Evolutionary conservation across 2,888 invertebrate species (phyloP).

Genomic region (Dione juno): DNA sequence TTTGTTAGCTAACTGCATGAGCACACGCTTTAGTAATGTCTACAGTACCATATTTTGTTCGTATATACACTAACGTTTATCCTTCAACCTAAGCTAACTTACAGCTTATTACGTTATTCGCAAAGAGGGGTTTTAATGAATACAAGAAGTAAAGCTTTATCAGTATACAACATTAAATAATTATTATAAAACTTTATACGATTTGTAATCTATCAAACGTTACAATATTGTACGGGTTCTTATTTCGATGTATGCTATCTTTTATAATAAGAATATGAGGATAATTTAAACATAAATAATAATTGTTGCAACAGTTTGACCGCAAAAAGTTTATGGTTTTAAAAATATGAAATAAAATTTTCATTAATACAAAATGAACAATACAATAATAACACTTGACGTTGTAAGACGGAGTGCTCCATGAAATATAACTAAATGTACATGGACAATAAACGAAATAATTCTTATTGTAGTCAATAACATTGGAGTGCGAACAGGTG

Average conservation of each 20-base stretch:
- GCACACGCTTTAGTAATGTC: constrained; percentile 39
- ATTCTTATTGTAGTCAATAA: constrained; percentile 43
- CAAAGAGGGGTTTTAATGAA: constrained; percentile 35
- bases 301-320: too few species aligned
- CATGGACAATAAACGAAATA: constrained; percentile 25
- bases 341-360: too few species aligned
- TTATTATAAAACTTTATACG: constrained; percentile 36
- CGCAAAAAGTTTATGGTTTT: too few species aligned
- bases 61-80: constrained; percentile 37
- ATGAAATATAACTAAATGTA: constrained; percentile 23
- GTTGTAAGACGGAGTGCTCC: not conserved
- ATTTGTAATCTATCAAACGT: constrained; percentile 30
- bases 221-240: constrained; percentile 23
- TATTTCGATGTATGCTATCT: constrained; percentile 15
- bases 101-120: constrained; percentile 37
- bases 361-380: not conserved
- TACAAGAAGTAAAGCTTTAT: constrained; percentile 36
- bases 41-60: constrained; percentile 45
- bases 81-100: constrained; percentile 40
- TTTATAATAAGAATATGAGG: not conserved
- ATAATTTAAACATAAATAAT: too few species aligned
- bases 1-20: constrained; percentile 44
- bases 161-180: constrained; percentile 33
- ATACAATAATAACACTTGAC: constrained; percentile 7
- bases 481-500: constrained; percentile 43